Evolutionary conservation across 2,113 vertebrate species (phyloP), one percentile per base, ranked within the genome.

Genomic region (Oreochromis tanganicae): DNA sequence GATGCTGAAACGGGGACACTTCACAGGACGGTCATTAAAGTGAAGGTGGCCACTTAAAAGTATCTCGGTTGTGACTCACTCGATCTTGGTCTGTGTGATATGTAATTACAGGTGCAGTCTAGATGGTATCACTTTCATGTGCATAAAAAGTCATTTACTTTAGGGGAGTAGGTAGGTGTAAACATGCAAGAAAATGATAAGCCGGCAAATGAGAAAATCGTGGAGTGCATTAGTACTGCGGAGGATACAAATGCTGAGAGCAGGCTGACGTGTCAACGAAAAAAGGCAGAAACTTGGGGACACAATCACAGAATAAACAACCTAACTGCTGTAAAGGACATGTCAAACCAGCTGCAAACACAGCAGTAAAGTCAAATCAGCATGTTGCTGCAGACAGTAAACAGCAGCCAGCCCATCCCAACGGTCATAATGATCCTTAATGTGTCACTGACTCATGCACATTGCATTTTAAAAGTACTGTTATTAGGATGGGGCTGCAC

Each of bases 361-460:
- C 41, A 43, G 82, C 82, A 29, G 85, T 68, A 24, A 81, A 57
- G 80, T 57, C 16, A 36, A 36, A 68, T 34, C 52, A 43, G 12
- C 14, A 1, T n/a, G n/a, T 41, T 59, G 54, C 38, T 52, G 59
- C 61, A 75, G 73, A 88, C 36, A 83, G 55, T 29, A 79, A 92
- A 89, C 82, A 88, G 86, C 73, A 83, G 80, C 52, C 17, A 56
- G 43, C 54, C 34, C 17, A n/a, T 79, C 71, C 80, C 83, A n/a
- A 1, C 5, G 19, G 83, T 41, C 81, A 61, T 87, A 92, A 92
- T 36, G 82, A 88, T 54, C 19, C 34, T 16, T 43, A 43, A 68
- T 85, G 54, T 89, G 80, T 85, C 57, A 57, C 52, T 9, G 12
- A 36, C 24, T 89, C 79, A 46, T 50, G 34, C 63, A 85, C 50